These are phyloP conservation scores for Incurvaria masculella DNA, from an alignment of 2,888 invertebrate genomes.

Conservation along the genomic window DNA sequence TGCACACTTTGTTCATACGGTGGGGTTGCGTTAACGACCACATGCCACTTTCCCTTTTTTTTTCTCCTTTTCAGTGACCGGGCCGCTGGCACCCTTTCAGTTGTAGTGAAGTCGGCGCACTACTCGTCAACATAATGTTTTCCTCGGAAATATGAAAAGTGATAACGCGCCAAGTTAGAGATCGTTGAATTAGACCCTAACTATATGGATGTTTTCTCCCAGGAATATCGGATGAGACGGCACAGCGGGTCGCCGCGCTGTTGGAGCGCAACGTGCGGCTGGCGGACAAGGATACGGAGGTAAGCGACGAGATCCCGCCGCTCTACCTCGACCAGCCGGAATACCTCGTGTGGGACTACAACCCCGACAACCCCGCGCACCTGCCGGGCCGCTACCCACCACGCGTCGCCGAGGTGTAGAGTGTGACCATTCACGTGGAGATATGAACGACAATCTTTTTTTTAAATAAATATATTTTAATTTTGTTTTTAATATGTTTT, in stretches of 20 bases:
- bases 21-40: too few relatives aligned
- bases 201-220: slow-evolving; percentile 17
- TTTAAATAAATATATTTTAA: too few relatives aligned
- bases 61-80: too few relatives aligned
- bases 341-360: slow-evolving; percentile 50
- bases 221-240: slow-evolving; percentile 47
- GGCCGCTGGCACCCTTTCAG: too few relatives aligned
- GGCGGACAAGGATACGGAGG: slow-evolving; percentile 34
- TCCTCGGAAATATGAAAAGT: too few relatives aligned
- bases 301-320: slow-evolving; percentile 44
- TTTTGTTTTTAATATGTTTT: too few relatives aligned
- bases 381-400: slow-evolving; percentile 41
- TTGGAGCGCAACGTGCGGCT: slow-evolving; percentile 41
- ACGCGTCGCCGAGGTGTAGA: slow-evolving; percentile 35
- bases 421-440: not conserved
- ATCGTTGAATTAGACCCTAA: too few relatives aligned
- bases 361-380: slow-evolving; percentile 45
- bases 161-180: too few relatives aligned
- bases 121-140: too few relatives aligned
- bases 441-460: not conserved
- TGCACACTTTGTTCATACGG: too few relatives aligned
- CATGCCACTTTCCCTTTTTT: too few relatives aligned
- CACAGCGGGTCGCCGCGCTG: slow-evolving; percentile 39
- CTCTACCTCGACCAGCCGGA: slow-evolving; percentile 47
- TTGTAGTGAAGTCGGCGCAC: too few relatives aligned